Conservation (phyloP, 2,113 vertebrate species). For the Zosterops borbonicus region DNA sequence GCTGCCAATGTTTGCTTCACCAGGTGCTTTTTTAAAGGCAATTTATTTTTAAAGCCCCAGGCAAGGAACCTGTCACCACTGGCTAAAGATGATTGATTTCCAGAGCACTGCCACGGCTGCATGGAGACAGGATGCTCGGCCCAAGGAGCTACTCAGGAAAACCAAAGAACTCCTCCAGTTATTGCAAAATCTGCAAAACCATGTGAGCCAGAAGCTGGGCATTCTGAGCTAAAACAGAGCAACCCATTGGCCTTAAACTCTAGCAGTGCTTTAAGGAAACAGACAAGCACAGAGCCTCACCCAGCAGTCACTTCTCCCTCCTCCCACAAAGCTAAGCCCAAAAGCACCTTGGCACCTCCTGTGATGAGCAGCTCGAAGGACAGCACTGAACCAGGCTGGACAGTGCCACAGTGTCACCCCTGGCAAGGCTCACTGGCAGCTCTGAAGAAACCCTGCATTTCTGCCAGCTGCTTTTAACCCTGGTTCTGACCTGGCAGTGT, state of each 20-base stretch:
- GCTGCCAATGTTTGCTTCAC: not conserved
- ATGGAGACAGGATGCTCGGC: not conserved
- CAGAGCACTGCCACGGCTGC: not conserved
- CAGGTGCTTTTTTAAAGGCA: not conserved
- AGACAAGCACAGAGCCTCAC: not conserved
- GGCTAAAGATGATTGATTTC: not conserved
- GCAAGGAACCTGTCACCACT: not conserved
- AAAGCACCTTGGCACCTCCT: not conserved
- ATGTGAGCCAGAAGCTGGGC: not conserved
- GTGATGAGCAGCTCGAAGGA: rapidly evolving
- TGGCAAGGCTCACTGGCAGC: not conserved
- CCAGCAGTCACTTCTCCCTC: not conserved
- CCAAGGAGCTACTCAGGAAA: not conserved
- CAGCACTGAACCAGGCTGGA: rapidly evolving
- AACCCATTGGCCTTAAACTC: not conserved
- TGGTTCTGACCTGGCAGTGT: not conserved
- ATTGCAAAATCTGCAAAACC: not conserved
- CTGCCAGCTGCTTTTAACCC: not conserved
- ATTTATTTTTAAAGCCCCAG: not conserved
- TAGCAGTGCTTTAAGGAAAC: not conserved
- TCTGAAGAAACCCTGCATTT: not conserved
- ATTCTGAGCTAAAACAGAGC: not conserved
- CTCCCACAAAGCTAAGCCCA: not conserved
- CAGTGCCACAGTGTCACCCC: not conserved
- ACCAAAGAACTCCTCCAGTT: not conserved